Evolutionary conservation across 2,888 invertebrate species (phyloP), one percentile per base, ranked within the genome.

Genomic region (Embidobia sp.): DNA sequence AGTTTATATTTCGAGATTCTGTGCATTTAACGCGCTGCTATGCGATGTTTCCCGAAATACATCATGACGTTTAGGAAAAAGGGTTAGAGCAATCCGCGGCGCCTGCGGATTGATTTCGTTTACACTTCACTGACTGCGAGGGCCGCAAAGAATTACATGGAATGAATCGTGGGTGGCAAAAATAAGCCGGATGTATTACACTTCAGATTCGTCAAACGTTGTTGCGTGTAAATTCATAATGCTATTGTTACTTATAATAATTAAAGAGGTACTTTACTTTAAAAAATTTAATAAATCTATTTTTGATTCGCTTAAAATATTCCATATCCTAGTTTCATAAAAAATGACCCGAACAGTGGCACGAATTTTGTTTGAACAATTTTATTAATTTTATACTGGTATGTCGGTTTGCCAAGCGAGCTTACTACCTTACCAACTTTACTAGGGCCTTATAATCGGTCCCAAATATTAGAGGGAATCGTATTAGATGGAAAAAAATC

Each of bases 21-120:
- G 67, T 51, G 55, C 69, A 77, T 73, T 77, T 74, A 79, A 69
- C 69, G 37, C 69, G 29, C 51, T 19, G 67, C 49, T 63, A 66
- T 66, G 22, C 67, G 77, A 77, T 69, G 73, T 69, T 67, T 76
- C 79, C 77, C 78, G 57, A 78, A 80, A 80, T 78, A 80, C 69
- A 79, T 76, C 64, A 69, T 69, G 57, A 69, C 67, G 76, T 48
- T 51, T 22, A n/a, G 69, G 80, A 80, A 80, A 80, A 80, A 77
- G 77, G 22, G 78, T 66, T 61, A 78, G n/a, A n/a, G 77, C 79
- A 78, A 79, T 81, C 77, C 77, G 48, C 63, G 79, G 80, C 81
- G 81, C 80, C 82, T 83, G 80, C 81, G 66, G 81, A 84, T 85
- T 83, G 84, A 85, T 85, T 82, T 83, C 84, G 85, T 85, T 85